Base-by-base conservation (phyloP, 2,797 vertebrate species). In the Tauraco hartlaubi region DNA sequence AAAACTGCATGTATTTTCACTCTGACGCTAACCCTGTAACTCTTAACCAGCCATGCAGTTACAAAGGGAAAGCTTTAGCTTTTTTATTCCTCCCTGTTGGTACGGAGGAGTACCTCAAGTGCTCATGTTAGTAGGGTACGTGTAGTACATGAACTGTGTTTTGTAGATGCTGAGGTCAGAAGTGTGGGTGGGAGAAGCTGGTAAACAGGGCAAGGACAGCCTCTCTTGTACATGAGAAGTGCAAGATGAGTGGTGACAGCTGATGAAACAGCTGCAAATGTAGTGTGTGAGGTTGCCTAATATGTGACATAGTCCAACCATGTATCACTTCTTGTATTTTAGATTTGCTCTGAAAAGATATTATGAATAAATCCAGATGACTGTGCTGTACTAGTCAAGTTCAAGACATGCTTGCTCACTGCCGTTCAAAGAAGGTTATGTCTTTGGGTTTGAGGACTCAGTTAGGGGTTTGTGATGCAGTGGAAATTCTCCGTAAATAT, bases 251-350 rank as follows among this genome's bases (percentile, higher is more conserved):
- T 76, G 72, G 25, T 84, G 90, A 79, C 89, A 96, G 87, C 96
- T 96, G 94, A 67, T 68, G 59, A 74, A 88, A 69, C 92, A 97
- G 92, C 90, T 96, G 95, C 84, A 67, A 26, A 29, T 68, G 58
- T 61, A 17, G 56, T 0, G 5, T 8, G 3, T 63, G 64, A 72
- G 43, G 25, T 5, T 55, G 63, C 56, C 61, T 79, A 29, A 8
- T 61, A 28, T 5, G 39, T 49, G 77, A 20, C 77, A 54, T n/a
- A 54, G 73, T 58, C 74, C 67, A 63, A 1, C 43, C 21, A 7
- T 75, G 80, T 39, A 37, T 56, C 88, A 64, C 49, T 64, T 35
- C 14, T 83, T 76, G 83, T 86, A 61, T 91, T 95, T 94, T 79
- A 28, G 76, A 62, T 64, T 78, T 84, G 64, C 74, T 59, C 51